These are phyloP conservation scores for Periparus ater DNA, from an alignment of 2,797 vertebrate genomes.

Conservation along the genomic window DNA sequence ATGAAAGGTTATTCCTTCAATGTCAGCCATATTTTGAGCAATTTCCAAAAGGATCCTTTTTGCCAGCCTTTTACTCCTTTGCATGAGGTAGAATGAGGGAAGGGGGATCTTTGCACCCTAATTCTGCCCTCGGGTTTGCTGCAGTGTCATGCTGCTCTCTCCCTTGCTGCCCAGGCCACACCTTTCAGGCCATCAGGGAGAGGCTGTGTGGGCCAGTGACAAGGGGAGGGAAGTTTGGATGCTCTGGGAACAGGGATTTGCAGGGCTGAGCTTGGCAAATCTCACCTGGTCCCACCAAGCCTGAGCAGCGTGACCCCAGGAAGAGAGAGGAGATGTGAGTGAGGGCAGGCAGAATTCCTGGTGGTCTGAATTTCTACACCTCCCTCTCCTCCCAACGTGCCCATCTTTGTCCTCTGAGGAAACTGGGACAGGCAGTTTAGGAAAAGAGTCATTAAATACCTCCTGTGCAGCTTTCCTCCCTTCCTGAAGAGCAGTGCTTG, in stretches of 20 bases:
- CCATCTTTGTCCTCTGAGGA: not conserved
- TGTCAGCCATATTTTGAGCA: not conserved
- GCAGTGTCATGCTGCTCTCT: not conserved
- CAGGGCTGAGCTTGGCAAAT: too few species aligned
- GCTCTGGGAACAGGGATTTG: not conserved
- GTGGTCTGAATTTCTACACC: not conserved
- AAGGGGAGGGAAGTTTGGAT: accelerated
- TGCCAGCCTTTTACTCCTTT: not conserved
- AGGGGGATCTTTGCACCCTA: not conserved
- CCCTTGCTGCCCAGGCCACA: not conserved
- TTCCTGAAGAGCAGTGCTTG: not conserved
- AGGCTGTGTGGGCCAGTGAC: not conserved
- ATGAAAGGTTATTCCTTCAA: not conserved
- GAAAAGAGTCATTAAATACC: not conserved
- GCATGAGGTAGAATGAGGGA: not conserved
- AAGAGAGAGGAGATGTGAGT: not conserved
- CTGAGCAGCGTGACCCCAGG: not conserved
- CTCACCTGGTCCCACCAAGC: too few species aligned
- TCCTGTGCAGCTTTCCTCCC: not conserved
- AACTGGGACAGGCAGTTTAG: not conserved
- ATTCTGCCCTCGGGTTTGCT: not conserved
- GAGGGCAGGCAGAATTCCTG: not conserved
- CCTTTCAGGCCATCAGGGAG: not conserved
- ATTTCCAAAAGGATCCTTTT: not conserved
- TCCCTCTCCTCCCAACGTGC: not conserved